Percentiles rank a stretch among this genome's conserved stretches.
These are phyloP conservation scores for Serrognathus titanus DNA, from an alignment of 2,888 invertebrate species.

Conservation along the genomic window DNA sequence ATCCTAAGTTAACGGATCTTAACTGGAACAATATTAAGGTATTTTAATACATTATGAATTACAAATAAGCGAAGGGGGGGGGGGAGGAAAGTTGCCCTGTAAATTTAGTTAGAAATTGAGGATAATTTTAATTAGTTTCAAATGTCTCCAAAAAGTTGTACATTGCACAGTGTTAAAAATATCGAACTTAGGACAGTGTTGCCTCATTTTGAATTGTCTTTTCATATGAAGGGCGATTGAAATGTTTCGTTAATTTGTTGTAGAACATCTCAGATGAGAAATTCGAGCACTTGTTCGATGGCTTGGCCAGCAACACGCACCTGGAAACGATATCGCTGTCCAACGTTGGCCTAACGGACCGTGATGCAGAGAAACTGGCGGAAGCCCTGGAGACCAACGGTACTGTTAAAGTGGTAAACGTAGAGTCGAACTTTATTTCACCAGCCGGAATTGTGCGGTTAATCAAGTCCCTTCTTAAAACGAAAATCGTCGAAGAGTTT, in stretches of 20 bases:
- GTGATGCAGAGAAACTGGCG: constrained; percentile 75
- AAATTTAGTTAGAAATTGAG: too few species aligned
- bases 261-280: constrained; percentile 97
- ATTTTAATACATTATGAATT: constrained; percentile 19
- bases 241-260: constrained; percentile 38
- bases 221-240: too few species aligned
- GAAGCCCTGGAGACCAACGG: constrained; percentile 79
- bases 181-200: too few species aligned
- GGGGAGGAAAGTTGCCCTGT: too few species aligned
- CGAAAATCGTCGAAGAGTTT: constrained; percentile 89
- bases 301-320: constrained; percentile 84
- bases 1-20: constrained; percentile 81
- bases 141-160: too few species aligned
- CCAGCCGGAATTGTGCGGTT: constrained; percentile 84
- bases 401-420: constrained; percentile 78
- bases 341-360: constrained; percentile 91
- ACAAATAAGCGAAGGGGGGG: background rate
- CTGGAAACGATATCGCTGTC: constrained; percentile 89
- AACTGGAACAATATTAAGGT: constrained; percentile 99
- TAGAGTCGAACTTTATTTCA: constrained; percentile 96
- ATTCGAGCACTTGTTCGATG: constrained; percentile 84
- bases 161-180: too few species aligned
- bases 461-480: constrained; percentile 80
- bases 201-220: too few species aligned
- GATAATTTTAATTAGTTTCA: too few species aligned